Evolutionary conservation across 2,113 vertebrate species (phyloP), one percentile per base, ranked within the genome.

Genomic region (Dissostichus mawsoni): DNA sequence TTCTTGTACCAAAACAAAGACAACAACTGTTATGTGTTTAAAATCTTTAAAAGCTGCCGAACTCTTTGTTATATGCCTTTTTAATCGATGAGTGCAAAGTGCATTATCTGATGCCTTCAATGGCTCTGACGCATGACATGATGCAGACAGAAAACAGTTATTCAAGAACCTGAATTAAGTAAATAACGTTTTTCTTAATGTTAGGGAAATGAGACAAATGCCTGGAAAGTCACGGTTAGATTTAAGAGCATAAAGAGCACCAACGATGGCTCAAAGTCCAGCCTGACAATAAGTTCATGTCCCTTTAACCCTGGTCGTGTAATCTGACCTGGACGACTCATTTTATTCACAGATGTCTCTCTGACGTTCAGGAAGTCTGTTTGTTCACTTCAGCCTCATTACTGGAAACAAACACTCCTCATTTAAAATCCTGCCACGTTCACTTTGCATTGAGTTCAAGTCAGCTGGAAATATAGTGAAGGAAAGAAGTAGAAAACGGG

Each of bases 341-440:
- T 14, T 55, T 55, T 47, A 18, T 48, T 3, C 44, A 59, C 63
- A 58, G 52, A 48, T 23, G 66, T 36, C 33, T 69, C 50, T 48
- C 41, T 71, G 59, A 79, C 18, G 12, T 64, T 50, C 71, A 69
- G 65, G 79, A 70, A 44, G 65, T 75, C 1, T 65, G 66, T 52
- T 76, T 41, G 69, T 57, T 83, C 0, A 44, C 74, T 51, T 2
- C 58, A 33, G 59, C 41, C 63, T 75, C 25, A 8, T 73, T 51
- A 36, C 33, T 73, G 58, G 61, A 81, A 56, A 45, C 50, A 57
- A 64, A 64, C 14, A 18, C 58, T 58, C 44, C 23, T 17, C 33
- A 14, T 61, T 33, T 55, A 3, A 11, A 14, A 33, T 64, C 52
- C 36, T 48, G 59, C 3, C 1, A n/a, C 11, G 8, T 48, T 63